A percentile compares a stretch with the other conserved stretches of the same genome.
These are phyloP conservation scores for Apamea monoglypha DNA, from an alignment of 2,888 invertebrate genomes.

Conservation along the genomic window DNA sequence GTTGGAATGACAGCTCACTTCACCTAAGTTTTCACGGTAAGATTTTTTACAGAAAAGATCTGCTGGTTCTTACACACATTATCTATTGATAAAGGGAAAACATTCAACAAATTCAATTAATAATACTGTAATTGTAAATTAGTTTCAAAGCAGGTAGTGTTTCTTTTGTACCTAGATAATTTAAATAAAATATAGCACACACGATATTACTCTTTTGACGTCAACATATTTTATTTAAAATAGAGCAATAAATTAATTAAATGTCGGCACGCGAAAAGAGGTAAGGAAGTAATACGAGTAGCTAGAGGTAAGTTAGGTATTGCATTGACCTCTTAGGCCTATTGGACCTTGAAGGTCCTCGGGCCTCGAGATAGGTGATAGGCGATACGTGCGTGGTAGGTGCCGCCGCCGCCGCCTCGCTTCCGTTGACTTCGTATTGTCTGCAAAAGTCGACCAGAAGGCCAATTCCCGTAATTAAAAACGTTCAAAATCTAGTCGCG, in stretches of 20 bases:
- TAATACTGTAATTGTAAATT: too few relatives aligned
- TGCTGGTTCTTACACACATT: not conserved
- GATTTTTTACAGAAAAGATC: too few relatives aligned
- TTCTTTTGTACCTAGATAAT: constrained; percentile 9
- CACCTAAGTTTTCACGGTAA: too few relatives aligned
- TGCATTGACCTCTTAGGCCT: not conserved
- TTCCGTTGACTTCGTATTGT: too few relatives aligned
- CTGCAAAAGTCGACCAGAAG: not conserved
- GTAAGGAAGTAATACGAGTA: not conserved
- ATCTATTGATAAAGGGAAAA: not conserved
- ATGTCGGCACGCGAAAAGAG: not conserved
- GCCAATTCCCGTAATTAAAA: too few relatives aligned
- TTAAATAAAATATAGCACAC: constrained; percentile 46
- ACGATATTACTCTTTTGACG: constrained; percentile 30
- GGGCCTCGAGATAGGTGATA: not conserved
- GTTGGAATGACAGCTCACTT: too few relatives aligned
- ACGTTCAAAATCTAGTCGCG: not conserved
- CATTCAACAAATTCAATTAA: not conserved
- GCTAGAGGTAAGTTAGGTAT: not conserved
- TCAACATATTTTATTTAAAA: constrained; percentile 20
- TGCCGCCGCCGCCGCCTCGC: too few relatives aligned
- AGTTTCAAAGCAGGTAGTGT: not conserved
- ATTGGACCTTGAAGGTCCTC: not conserved
- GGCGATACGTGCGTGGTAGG: too few relatives aligned
- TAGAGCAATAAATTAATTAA: not conserved